Percentiles rank a stretch among this genome's conserved stretches.
phyloP scores from a whole-genome alignment of 2,797 vertebrate species.

The Cheirogaleus major region DNA sequence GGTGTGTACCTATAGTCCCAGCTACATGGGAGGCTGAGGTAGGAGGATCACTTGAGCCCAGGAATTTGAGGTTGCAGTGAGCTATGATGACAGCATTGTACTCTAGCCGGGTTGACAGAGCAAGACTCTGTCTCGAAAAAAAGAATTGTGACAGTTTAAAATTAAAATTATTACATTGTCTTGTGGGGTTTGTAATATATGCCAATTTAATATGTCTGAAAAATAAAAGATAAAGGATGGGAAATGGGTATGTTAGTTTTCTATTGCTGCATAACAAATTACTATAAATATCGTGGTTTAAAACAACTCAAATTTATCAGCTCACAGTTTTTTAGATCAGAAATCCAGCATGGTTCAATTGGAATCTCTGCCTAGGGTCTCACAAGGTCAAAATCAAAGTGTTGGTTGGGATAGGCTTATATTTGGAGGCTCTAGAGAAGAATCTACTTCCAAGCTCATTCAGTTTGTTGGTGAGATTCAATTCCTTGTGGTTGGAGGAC shows the following conservation, averaged over 20 bases:
- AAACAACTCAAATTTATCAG: background rate
- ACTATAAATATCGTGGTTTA: background rate
- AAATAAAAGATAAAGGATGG: background rate
- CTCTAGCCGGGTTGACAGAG: too few species aligned
- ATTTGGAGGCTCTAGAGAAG: background rate
- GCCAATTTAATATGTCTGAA: background rate
- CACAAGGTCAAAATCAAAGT: background rate
- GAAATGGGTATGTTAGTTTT: background rate
- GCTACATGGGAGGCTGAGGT: too few species aligned
- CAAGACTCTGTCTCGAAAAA: too few species aligned
- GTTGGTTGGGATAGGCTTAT: background rate
- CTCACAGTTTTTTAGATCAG: background rate
- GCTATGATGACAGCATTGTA: too few species aligned
- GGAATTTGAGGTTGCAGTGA: too few species aligned
- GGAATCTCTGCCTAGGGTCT: too few species aligned
- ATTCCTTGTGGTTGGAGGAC: background rate
- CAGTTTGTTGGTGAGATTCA: background rate
- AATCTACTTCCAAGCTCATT: background rate
- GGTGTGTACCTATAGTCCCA: too few species aligned
- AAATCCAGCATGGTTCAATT: background rate
- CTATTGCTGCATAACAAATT: background rate
- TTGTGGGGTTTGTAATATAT: background rate
- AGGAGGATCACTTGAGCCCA: too few species aligned
- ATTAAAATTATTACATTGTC: background rate
- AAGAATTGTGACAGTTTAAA: background rate